Conservation (phyloP, 2,888 invertebrate genomes). For the Malacosoma neustria region DNA sequence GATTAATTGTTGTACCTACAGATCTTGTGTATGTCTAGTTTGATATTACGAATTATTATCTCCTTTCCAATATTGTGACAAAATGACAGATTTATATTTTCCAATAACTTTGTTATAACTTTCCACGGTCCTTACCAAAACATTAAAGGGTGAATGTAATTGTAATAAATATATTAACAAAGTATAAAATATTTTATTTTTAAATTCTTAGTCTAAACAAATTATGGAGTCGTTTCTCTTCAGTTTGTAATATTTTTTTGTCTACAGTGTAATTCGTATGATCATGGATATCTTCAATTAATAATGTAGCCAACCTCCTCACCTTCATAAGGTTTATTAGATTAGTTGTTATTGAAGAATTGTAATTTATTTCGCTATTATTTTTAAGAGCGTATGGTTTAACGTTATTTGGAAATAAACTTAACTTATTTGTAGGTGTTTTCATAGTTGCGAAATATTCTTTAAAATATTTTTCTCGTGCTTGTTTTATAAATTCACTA, state of each 20-base stretch:
- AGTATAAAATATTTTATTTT: no score
- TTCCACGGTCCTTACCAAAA: no score
- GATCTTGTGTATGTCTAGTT: no score
- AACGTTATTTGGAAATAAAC: constrained; percentile 7
- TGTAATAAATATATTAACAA: no score
- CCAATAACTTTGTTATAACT: no score
- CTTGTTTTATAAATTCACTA: constrained; percentile 33
- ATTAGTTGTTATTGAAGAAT: neutral
- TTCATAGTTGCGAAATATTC: constrained; percentile 28
- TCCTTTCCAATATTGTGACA: no score
- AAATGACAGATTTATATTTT: no score
- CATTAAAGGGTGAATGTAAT: no score
- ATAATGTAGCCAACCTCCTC: constrained; percentile 32
- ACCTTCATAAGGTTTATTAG: constrained; percentile 29
- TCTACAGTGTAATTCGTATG: constrained; percentile 4
- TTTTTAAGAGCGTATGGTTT: constrained; percentile 1
- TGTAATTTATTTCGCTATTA: neutral
- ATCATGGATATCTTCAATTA: constrained; percentile 23
- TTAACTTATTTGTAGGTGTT: constrained; percentile 14
- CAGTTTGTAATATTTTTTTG: neutral
- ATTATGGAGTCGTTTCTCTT: neutral
- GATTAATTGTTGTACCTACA: no score
- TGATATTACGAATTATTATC: no score
- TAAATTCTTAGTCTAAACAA: constrained; percentile 8
- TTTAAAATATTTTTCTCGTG: constrained; percentile 48